Evolutionary conservation across 2,797 vertebrate genomes (phyloP), one percentile per base, ranked within the genome.

Genomic region (Spinibarbus caldwelli): DNA sequence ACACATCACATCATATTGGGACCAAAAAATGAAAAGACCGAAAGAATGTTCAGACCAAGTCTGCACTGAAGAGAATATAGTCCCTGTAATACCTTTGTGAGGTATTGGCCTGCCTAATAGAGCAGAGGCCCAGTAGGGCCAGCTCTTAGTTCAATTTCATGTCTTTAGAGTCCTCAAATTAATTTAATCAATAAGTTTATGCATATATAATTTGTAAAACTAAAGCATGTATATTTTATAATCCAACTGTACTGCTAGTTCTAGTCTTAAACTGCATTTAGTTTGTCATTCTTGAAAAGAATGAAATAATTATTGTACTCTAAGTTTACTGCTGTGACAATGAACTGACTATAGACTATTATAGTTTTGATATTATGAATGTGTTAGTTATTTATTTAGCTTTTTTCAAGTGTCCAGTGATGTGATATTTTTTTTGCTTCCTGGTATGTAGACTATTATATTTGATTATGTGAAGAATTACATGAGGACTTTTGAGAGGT

Each of bases 331-430:
- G 79, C 73, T 43, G 17, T 67, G n/a, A 54, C 45, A 8, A 41
- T 54, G 41, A 76, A 83, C 3, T 82, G 10, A 59, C 14, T 64
- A 14, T 29, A 45, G 57, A 29, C 7, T 43, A 5, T 43, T 82
- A 57, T 3, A 71, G 7, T 49, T 66, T 83, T 83, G 23, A 52
- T 31, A 47, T 62, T 15, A 76, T 66, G 59, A 31, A 59, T 41
- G 31, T 83, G 31, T 52, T 83, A 49, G 43, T 59, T 70, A 78
- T 78, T 84, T 84, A 84, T 78, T 36, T 71, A 70, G 21, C 8
- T 70, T 19, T 19, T 68, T n/a, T 70, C 26, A 36, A 68, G 23
- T 70, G 79, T 81, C 26, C 47, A 68, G 64, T 54, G 6, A 80
- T 52, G 45, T 52, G 62, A 52, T 54, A 26, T 12, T 15, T 45